Conservation (phyloP, 2,797 vertebrate species). For the Cygnus olor region DNA sequence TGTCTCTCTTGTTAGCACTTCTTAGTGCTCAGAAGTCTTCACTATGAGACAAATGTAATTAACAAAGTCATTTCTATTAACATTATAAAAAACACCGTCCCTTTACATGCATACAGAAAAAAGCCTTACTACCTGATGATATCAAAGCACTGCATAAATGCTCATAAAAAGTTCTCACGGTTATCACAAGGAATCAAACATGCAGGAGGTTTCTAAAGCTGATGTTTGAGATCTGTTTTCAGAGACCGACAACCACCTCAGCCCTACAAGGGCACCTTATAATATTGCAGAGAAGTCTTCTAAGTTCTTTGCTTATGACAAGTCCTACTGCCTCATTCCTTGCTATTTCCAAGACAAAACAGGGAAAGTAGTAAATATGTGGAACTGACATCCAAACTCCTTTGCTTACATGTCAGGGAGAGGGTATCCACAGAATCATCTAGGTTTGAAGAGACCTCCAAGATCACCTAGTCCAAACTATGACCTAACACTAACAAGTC, state of each 20-base stretch:
- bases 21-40: background rate
- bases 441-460: no score
- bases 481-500: no score
- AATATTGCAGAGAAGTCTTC: background rate
- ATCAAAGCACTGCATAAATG: slow-evolving; percentile 4
- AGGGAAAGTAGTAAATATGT: background rate
- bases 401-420: background rate
- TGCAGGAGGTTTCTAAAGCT: background rate
- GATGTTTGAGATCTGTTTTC: background rate
- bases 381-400: background rate
- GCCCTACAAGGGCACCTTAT: background rate
- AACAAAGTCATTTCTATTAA: slow-evolving; percentile 11
- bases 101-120: background rate
- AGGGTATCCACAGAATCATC: background rate
- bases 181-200: background rate
- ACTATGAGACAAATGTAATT: background rate
- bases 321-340: background rate
- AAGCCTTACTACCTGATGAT: background rate
- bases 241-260: background rate
- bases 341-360: background rate
- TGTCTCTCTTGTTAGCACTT: slow-evolving; percentile 34
- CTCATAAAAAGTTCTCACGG: background rate
- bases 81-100: background rate
- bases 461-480: no score
- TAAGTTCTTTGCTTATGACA: accelerated